Percentiles rank a stretch among this genome's conserved stretches.
phyloP scores from a whole-genome alignment of 2,797 vertebrate genomes.

The Dallia pectoralis region DNA sequence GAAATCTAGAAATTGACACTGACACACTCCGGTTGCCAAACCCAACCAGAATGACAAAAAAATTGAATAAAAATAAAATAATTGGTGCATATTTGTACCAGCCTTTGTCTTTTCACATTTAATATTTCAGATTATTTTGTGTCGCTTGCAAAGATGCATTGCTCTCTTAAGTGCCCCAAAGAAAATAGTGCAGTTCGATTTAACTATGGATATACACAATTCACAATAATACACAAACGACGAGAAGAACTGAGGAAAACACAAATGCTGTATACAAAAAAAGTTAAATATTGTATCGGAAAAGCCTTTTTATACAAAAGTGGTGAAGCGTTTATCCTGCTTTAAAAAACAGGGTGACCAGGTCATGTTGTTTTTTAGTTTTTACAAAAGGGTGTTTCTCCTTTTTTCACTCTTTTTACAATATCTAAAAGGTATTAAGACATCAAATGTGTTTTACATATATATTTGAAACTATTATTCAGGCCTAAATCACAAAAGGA shows the following conservation, averaged over 20 bases:
- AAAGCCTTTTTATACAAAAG: slow-evolving; percentile 75
- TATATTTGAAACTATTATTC: slow-evolving; percentile 75
- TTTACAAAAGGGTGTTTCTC: slow-evolving; percentile 73
- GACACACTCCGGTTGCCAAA: slow-evolving; percentile 57
- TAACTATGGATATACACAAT: slow-evolving; percentile 74
- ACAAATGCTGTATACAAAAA: slow-evolving; percentile 76
- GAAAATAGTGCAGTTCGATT: slow-evolving; percentile 80
- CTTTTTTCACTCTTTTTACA: slow-evolving; percentile 74
- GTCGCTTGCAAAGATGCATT: slow-evolving; percentile 67
- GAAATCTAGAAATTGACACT: slow-evolving; percentile 67
- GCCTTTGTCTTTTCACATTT: slow-evolving; percentile 33
- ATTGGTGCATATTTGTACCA: slow-evolving; percentile 63
- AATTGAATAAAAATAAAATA: slow-evolving; percentile 38
- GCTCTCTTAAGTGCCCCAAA: slow-evolving; percentile 73
- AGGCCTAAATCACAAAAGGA: slow-evolving; percentile 77
- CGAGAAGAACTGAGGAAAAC: slow-evolving; percentile 67
- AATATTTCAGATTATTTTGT: slow-evolving; percentile 45
- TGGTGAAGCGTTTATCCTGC: slow-evolving; percentile 66
- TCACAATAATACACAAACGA: slow-evolving; percentile 78
- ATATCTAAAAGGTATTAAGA: slow-evolving; percentile 82
- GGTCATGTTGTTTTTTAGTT: slow-evolving; percentile 48
- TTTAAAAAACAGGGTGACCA: slow-evolving; percentile 62
- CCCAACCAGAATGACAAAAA: slow-evolving; percentile 37
- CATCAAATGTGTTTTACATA: slow-evolving; percentile 76
- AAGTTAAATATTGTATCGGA: slow-evolving; percentile 78